Evolutionary conservation across 1,140 invertebrate genomes (phyloP), one percentile per base, ranked within the genome.

Genomic region (Lepeophtheirus salmonis): DNA sequence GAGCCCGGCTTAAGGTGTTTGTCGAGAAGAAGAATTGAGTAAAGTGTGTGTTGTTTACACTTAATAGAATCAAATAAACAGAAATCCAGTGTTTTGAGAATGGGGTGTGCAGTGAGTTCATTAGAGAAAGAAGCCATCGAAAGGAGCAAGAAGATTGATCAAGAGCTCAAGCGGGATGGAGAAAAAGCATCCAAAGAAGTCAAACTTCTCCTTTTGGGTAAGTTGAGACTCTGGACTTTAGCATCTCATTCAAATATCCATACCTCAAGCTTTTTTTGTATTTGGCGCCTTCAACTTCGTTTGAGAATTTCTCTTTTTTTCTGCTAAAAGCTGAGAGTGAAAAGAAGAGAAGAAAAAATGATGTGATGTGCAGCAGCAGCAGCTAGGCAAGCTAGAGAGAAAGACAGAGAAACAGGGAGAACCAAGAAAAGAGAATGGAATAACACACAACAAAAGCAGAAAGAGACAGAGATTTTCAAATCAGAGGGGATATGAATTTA

Each of bases 91-190:
- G 16, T 10, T 12, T 16, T 52, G 21, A 12, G 21, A 4, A 61
- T 61, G 59, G 59, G 59, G 20, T 61, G 59, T 53, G 59, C 59
- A 17, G 59, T 61, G 50, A 61, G 59, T 54, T 21, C 48, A 52
- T 12, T 61, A 18, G 59, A 61, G 20, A 61, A 61, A 25, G 59
- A 61, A 23, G 59, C 59, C 14, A 48, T 48, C 17, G 59, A 61
- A 23, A 16, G 59, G 59, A 22, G 17, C 20, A 56, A 50, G 14
- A 61, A 61, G 25, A 61, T 61, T 25, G 59, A 61, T 48, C 59
- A 50, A 18, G 59, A 61, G 25, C 50, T 61, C 14, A 14, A 17
- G 2, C 48, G 48, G 18, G 59, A 61, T 53, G 59, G 59, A 20
- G 59, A 61, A 23, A 61, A 61, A 30, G 59, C 59, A 21, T 22